Conservation (phyloP, 2,797 vertebrate genomes). For the Limnodromus scolopaceus region DNA sequence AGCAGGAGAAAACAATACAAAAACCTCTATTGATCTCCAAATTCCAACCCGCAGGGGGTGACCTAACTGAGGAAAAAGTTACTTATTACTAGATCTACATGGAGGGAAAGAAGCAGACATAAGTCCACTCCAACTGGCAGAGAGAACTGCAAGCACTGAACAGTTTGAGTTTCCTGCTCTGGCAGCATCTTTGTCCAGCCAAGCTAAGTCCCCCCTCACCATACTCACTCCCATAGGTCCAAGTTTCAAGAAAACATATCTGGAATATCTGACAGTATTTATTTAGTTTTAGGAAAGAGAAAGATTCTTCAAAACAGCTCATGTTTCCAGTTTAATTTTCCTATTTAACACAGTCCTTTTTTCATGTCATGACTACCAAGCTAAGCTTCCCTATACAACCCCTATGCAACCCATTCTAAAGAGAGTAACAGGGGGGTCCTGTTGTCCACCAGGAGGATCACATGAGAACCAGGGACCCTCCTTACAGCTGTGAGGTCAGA, state of each 20-base stretch:
- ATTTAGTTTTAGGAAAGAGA: neutral
- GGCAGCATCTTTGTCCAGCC: neutral
- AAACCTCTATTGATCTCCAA: neutral
- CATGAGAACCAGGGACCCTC: neutral
- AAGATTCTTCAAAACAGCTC: neutral
- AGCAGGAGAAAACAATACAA: neutral
- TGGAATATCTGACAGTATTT: neutral
- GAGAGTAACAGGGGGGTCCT: too few relatives aligned
- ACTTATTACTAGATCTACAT: neutral
- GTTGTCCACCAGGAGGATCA: neutral
- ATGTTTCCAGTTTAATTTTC: neutral
- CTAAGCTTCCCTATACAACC: neutral
- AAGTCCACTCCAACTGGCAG: neutral
- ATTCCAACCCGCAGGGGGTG: neutral
- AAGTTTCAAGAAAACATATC: neutral
- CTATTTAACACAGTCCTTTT: neutral
- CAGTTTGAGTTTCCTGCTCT: neutral
- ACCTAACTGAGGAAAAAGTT: neutral
- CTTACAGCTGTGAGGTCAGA: neutral
- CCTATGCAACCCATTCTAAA: neutral
- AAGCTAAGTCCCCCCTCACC: neutral
- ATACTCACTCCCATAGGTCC: neutral
- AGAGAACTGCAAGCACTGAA: neutral
- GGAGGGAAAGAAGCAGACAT: neutral
- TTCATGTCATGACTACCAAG: neutral